Evolutionary conservation across 1,140 invertebrate genomes (phyloP).

Genomic region (Scaptomyza graminum): DNA sequence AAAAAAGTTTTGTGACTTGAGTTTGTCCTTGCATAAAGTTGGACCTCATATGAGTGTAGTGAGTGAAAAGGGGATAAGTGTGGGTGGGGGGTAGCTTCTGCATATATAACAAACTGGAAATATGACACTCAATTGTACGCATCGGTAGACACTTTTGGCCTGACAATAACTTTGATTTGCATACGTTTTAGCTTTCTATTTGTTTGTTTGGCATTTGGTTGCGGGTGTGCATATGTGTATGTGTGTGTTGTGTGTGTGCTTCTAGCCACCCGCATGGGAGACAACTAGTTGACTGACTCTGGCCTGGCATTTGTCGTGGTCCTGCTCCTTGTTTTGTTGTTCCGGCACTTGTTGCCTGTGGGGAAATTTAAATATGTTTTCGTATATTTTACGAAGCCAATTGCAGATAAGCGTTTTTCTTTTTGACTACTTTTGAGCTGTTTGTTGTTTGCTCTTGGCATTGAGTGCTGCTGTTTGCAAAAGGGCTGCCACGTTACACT

Average conservation of each 20-base stretch:
- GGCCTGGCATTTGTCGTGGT: not conserved
- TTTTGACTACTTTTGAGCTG: constrained; percentile 56
- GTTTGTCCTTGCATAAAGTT: constrained; percentile 50
- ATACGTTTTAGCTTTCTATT: constrained; percentile 43
- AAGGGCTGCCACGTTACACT: constrained; percentile 3
- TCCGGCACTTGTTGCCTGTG: constrained; percentile 70
- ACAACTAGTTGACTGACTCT: constrained; percentile 48
- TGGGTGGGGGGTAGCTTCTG: constrained; percentile 12
- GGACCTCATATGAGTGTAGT: constrained; percentile 46
- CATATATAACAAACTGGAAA: constrained; percentile 73
- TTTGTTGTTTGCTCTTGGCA: constrained; percentile 56
- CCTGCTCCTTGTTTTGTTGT: constrained; percentile 10
- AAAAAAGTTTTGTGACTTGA: constrained; percentile 54
- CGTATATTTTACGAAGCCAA: constrained; percentile 69
- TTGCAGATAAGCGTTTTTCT: constrained; percentile 78
- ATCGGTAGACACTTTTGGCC: constrained; percentile 72
- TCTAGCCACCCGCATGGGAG: constrained; percentile 51
- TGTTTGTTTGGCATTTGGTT: constrained; percentile 34
- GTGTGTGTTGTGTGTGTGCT: constrained; percentile 20
- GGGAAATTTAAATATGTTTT: constrained; percentile 71
- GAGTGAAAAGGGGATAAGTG: too few species aligned
- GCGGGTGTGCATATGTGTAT: not conserved
- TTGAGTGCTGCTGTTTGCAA: constrained; percentile 32
- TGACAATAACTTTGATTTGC: constrained; percentile 81
- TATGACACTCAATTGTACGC: constrained; percentile 82